These are phyloP conservation scores for Pteronotus mesoamericanus DNA, from an alignment of 2,797 vertebrate species.

Conservation along the genomic window DNA sequence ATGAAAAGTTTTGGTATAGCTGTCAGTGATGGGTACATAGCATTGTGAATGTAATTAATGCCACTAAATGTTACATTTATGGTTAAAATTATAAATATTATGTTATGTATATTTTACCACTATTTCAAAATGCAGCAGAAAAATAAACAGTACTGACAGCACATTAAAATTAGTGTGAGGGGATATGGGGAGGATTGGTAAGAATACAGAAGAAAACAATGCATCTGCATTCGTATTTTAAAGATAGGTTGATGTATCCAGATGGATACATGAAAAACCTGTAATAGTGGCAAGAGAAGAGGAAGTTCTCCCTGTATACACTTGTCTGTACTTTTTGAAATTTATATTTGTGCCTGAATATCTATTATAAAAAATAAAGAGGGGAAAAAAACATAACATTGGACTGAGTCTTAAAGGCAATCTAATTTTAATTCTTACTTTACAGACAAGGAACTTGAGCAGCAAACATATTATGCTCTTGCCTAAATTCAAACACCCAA, in stretches of 20 bases:
- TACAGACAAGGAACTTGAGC: not conserved
- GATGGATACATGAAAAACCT: not conserved
- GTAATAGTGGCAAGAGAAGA: not conserved
- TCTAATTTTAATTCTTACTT: not conserved
- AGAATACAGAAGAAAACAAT: not conserved
- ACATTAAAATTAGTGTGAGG: not conserved
- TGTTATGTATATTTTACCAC: not conserved
- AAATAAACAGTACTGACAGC: not conserved
- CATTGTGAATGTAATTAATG: not conserved
- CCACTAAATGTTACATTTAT: not conserved
- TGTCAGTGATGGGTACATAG: not conserved
- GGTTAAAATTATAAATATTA: not conserved
- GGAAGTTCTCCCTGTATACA: not conserved
- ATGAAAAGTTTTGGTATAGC: not conserved
- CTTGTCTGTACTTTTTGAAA: not conserved
- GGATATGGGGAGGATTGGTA: not conserved
- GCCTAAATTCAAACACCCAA: not conserved
- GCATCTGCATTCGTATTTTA: not conserved
- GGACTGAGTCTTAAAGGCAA: not conserved
- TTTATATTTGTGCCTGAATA: not conserved
- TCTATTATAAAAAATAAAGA: not conserved
- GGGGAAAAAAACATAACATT: not conserved
- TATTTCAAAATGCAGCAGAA: not conserved
- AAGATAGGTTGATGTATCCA: not conserved
- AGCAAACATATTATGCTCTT: not conserved